Evolutionary conservation across 35 echinoderm and acorn worm species (phyloP).

Genomic region (Strongylocentrotus purpuratus): DNA sequence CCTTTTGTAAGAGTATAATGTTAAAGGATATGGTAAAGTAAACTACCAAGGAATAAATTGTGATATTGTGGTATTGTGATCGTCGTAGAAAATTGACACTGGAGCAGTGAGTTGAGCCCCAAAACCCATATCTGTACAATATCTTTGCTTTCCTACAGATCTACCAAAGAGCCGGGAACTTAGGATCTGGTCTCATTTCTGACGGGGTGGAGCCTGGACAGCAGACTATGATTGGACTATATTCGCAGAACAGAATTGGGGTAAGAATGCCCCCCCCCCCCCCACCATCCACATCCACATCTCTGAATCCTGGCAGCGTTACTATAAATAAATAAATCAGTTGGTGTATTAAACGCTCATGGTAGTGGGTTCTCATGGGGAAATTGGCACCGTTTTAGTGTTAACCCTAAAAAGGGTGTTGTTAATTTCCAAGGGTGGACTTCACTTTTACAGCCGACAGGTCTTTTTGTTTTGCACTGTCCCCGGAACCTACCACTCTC

Average conservation of each 20-base stretch:
- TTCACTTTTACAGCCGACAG: too few species aligned
- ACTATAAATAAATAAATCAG: too few species aligned
- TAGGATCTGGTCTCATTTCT: slow-evolving; percentile 82
- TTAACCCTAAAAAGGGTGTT: too few species aligned
- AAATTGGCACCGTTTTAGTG: too few species aligned
- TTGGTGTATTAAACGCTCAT: too few species aligned
- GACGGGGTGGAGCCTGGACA: slow-evolving; percentile 62
- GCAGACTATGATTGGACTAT: slow-evolving; percentile 80
- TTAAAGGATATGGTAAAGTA: neutral
- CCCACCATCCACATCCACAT: too few species aligned
- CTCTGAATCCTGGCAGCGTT: too few species aligned
- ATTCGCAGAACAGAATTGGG: slow-evolving; percentile 81
- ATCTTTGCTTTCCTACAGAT: slow-evolving; percentile 58
- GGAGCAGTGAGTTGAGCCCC: neutral
- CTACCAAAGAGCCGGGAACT: slow-evolving; percentile 58
- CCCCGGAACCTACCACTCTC: too few species aligned
- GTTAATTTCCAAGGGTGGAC: too few species aligned
- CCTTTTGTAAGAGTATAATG: too few species aligned
- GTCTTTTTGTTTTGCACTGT: too few species aligned
- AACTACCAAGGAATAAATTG: neutral
- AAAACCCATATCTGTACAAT: neutral
- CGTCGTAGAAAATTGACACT: neutral
- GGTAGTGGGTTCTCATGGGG: too few species aligned
- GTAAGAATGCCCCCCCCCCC: slow-evolving; percentile 41
- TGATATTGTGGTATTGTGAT: neutral